Conservation (phyloP, 64 coral and sea anemone genomes). For the Trachythela sp. region DNA sequence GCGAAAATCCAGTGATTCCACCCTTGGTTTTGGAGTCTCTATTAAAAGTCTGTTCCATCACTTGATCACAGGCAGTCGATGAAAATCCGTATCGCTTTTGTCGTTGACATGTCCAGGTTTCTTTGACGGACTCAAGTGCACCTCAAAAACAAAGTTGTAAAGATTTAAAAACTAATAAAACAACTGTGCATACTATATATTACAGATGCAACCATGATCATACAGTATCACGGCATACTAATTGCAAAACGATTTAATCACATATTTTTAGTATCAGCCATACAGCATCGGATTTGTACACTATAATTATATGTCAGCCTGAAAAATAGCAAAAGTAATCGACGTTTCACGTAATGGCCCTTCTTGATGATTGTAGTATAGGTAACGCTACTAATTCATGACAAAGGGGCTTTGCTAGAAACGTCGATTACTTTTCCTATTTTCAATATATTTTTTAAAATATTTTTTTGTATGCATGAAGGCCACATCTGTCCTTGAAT, state of each 20-base stretch:
- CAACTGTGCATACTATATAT: no score
- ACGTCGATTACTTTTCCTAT: no score
- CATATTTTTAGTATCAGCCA: neutral
- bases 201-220: no score
- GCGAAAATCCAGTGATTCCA: neutral
- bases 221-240: neutral
- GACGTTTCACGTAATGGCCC: no score
- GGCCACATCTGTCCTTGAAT: no score
- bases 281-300: neutral
- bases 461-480: no score
- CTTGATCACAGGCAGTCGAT: slow-evolving; percentile 19
- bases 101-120: slow-evolving; percentile 6
- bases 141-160: neutral
- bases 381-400: no score
- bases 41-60: slow-evolving; percentile 14
- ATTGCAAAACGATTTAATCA: neutral
- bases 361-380: no score
- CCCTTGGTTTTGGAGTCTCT: slow-evolving; percentile 12
- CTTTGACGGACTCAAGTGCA: slow-evolving; percentile 13
- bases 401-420: no score
- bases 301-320: neutral
- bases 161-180: no score
- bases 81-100: slow-evolving; percentile 7
- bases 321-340: no score
- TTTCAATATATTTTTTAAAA: no score